Conservation (phyloP, 2,888 invertebrate species). For the Lasioglossum lativentre region DNA sequence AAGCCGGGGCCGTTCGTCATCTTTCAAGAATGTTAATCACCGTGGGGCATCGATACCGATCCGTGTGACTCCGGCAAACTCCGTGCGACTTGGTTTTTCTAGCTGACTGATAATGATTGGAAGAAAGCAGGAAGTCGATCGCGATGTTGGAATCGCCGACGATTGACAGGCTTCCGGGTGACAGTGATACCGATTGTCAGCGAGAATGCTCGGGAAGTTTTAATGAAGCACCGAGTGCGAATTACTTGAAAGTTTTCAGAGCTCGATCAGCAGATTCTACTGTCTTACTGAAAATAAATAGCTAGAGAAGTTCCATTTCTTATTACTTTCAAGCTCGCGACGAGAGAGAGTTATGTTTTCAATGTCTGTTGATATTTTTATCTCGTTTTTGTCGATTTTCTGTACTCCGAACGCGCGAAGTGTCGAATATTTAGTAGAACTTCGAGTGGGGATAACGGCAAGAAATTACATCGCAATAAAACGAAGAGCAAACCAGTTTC, state of each 20-base stretch:
- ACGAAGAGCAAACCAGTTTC: not conserved
- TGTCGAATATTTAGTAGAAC: not conserved
- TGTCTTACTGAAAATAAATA: too few species aligned
- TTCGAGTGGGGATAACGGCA: not conserved
- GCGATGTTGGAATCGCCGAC: not conserved
- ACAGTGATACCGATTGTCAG: not conserved
- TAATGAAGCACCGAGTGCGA: not conserved
- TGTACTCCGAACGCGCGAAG: not conserved
- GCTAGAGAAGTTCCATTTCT: too few species aligned
- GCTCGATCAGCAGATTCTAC: not conserved
- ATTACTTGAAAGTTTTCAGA: not conserved
- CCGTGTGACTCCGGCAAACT: not conserved
- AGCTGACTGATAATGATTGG: not conserved
- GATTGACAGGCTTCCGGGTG: not conserved
- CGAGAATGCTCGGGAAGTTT: not conserved
- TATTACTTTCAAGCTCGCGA: too few species aligned
- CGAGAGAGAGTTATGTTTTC: too few species aligned
- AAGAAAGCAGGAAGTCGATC: not conserved
- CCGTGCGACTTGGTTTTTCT: not conserved
- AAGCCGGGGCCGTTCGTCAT: constrained; percentile 37
- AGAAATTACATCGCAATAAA: not conserved
- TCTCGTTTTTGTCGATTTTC: not conserved
- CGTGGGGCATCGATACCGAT: not conserved
- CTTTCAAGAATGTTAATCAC: constrained; percentile 41
- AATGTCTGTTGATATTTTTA: not conserved